Percentiles rank a stretch among this genome's conserved stretches.
Conservation (phyloP, 1,140 invertebrate genomes). For the Diorhabda elongata region DNA sequence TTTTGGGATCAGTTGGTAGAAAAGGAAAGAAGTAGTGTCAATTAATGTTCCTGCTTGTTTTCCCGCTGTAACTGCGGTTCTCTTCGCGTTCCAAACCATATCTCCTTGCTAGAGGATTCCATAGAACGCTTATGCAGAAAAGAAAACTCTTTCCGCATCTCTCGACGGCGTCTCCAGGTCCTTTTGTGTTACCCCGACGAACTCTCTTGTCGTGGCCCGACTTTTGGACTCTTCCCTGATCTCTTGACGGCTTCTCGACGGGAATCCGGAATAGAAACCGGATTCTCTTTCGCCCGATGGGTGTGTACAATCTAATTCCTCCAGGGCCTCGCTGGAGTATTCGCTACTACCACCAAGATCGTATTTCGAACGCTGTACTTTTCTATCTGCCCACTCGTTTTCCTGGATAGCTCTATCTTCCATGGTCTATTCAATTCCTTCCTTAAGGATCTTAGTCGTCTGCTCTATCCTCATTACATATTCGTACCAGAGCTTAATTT, state of each 20-base stretch:
- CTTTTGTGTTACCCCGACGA: slow-evolving; percentile 62
- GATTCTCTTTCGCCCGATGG: slow-evolving; percentile 42
- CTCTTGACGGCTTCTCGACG: slow-evolving; percentile 59
- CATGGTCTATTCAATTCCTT: too few relatives aligned
- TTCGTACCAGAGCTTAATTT: too few relatives aligned
- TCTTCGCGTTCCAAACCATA: too few relatives aligned
- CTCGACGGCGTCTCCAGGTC: slow-evolving; percentile 68
- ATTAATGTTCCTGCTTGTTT: too few relatives aligned
- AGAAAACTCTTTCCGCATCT: slow-evolving; percentile 57
- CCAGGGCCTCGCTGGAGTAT: slow-evolving; percentile 50
- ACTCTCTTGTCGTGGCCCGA: slow-evolving; percentile 58
- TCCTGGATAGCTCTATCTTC: too few relatives aligned
- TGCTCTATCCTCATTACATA: too few relatives aligned
- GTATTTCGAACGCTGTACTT: background rate
- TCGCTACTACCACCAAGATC: slow-evolving; percentile 12
- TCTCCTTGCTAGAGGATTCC: too few relatives aligned
- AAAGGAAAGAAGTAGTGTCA: too few relatives aligned
- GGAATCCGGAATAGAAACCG: slow-evolving; percentile 65
- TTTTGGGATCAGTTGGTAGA: too few relatives aligned
- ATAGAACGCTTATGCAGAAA: slow-evolving; percentile 39
- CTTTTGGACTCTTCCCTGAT: slow-evolving; percentile 40
- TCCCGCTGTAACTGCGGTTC: too few relatives aligned
- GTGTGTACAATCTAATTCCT: slow-evolving; percentile 14
- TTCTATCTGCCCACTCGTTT: too few relatives aligned
- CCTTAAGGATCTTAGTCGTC: too few relatives aligned